phyloP scores from a whole-genome alignment of 2,113 vertebrate species.

The Zapornia atra region DNA sequence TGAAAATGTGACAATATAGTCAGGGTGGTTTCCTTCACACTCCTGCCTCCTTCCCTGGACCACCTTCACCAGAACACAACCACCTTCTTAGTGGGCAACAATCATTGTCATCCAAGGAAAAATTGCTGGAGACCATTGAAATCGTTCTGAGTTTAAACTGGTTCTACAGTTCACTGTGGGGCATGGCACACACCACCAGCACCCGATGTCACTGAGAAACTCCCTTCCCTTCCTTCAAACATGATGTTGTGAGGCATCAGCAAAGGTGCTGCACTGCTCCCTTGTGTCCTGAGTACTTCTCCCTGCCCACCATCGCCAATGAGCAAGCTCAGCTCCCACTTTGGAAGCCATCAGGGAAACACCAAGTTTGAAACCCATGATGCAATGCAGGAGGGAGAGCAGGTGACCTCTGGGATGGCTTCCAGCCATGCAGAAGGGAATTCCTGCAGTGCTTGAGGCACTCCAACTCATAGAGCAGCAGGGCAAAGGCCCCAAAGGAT shows the following conservation, averaged over 20 bases:
- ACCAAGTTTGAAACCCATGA: not conserved
- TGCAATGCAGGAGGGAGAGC: not conserved
- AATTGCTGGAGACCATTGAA: not conserved
- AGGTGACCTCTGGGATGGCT: not conserved
- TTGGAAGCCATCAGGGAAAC: not conserved
- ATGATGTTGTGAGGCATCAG: not conserved
- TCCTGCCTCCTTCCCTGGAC: not conserved
- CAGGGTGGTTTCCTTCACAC: not conserved
- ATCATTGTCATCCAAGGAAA: not conserved
- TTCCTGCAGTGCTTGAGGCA: not conserved
- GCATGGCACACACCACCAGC: not conserved
- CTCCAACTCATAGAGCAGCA: not conserved
- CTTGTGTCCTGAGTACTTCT: not conserved
- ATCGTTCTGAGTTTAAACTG: not conserved
- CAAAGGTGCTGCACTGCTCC: not conserved
- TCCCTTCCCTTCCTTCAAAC: not conserved
- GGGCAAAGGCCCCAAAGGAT: not conserved
- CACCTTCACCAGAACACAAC: not conserved
- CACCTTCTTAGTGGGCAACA: not conserved
- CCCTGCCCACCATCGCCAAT: not conserved
- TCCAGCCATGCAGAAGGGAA: not conserved
- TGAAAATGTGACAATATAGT: not conserved
- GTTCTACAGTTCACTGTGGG: not conserved
- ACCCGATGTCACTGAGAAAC: not conserved
- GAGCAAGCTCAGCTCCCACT: not conserved